Conservation (phyloP, 2,797 vertebrate genomes). For the Cyprinodon diabolis region DNA sequence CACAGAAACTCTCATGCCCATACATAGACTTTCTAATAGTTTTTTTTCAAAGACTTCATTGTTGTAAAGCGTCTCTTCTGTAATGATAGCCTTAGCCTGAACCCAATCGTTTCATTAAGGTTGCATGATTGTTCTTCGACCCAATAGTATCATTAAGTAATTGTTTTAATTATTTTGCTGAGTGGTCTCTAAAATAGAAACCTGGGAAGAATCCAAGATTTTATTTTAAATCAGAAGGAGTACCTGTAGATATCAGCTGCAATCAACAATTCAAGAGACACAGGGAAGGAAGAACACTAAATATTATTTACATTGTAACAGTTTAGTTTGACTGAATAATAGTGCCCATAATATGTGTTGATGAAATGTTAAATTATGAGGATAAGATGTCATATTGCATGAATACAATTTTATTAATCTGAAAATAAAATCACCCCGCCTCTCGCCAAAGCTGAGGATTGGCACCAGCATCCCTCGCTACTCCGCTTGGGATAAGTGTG, state of each 20-base stretch:
- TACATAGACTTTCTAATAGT: conserved; percentile 2
- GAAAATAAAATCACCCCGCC: too few species aligned
- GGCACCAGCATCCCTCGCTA: too few species aligned
- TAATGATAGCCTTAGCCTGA: neutral
- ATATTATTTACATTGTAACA: neutral
- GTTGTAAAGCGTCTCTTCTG: neutral
- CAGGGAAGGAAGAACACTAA: neutral
- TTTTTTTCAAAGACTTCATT: neutral
- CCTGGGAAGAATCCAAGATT: neutral
- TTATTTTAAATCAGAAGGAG: neutral
- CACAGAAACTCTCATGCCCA: conserved; percentile 32
- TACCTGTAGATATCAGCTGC: neutral
- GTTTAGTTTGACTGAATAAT: neutral
- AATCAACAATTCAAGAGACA: neutral
- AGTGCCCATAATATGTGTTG: too few species aligned
- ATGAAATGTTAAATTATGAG: too few species aligned
- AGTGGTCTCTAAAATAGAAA: neutral
- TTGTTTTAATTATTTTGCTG: neutral
- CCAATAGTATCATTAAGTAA: neutral
- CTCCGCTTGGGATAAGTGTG: too few species aligned
- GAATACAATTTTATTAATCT: too few species aligned
- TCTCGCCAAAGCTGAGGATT: too few species aligned
- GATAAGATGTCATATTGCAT: too few species aligned
- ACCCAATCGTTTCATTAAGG: neutral
- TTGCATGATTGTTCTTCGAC: neutral